Conservation (phyloP, 2,888 invertebrate species). For the Pasiphila rectangulata region DNA sequence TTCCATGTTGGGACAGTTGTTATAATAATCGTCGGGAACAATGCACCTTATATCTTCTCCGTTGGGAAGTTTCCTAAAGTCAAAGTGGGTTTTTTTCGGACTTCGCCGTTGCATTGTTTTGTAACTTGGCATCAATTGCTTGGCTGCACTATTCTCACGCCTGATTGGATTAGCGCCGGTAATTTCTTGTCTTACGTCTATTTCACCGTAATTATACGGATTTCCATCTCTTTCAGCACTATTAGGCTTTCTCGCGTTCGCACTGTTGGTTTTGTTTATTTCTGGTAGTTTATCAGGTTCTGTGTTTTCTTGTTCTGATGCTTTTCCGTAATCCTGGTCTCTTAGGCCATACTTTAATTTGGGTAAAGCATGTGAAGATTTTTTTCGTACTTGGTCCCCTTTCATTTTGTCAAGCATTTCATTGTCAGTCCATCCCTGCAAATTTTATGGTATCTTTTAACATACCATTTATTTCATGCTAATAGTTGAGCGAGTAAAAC, state of each 20-base stretch:
- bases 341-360: constrained; percentile 61
- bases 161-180: constrained; percentile 27
- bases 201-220: constrained; percentile 16
- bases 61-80: constrained; percentile 56
- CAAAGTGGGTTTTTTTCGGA: constrained; percentile 57
- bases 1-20: constrained; percentile 31
- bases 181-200: constrained; percentile 8
- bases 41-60: constrained; percentile 53
- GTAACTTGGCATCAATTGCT: constrained; percentile 20
- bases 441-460: constrained; percentile 2
- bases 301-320: constrained; percentile 48
- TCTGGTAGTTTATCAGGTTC: constrained; percentile 58
- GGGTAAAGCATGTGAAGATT: constrained; percentile 75
- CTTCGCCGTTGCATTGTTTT: constrained; percentile 40
- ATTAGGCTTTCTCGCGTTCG: constrained; percentile 30
- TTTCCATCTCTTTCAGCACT: constrained; percentile 17
- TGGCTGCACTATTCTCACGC: constrained; percentile 6
- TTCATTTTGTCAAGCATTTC: constrained; percentile 63
- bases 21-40: constrained; percentile 47
- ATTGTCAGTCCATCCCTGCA: constrained; percentile 74
- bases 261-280: constrained; percentile 46
- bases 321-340: constrained; percentile 56
- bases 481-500: background rate
- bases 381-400: constrained; percentile 52
- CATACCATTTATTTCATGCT: background rate